Conservation (phyloP, 2,888 invertebrate species). For the Oscheius myriophilus region DNA sequence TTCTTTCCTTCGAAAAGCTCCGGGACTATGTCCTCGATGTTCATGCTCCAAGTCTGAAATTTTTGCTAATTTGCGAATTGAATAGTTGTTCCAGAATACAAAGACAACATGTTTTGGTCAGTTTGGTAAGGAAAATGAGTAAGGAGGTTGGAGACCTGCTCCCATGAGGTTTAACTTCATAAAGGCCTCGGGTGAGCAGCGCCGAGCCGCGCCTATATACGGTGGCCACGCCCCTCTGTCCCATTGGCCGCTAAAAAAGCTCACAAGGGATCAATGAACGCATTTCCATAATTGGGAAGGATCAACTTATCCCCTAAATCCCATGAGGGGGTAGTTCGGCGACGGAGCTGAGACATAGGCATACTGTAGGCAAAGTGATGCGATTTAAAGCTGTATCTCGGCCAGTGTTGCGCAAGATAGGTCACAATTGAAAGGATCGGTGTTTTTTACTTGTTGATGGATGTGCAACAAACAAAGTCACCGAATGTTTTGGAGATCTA, state of each 20-base stretch:
- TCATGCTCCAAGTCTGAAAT: conserved; percentile 44
- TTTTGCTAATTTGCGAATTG: neutral
- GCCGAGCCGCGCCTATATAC: conserved; percentile 27
- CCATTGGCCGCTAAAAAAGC: conserved; percentile 15
- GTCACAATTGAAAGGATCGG: too few species aligned
- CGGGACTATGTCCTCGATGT: conserved; percentile 61
- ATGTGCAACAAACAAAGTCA: too few species aligned
- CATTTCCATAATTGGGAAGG: too few species aligned
- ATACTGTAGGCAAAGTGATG: too few species aligned
- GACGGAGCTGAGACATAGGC: too few species aligned
- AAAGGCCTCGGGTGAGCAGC: conserved; percentile 12
- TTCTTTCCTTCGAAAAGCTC: conserved; percentile 60
- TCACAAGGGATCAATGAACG: too few species aligned
- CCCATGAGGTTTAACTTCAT: conserved; percentile 11
- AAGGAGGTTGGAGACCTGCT: neutral
- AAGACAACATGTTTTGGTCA: neutral
- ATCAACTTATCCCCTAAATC: too few species aligned
- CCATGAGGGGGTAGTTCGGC: too few species aligned
- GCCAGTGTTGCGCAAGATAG: too few species aligned
- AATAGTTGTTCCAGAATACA: neutral
- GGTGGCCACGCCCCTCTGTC: conserved; percentile 24
- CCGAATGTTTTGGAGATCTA: too few species aligned
- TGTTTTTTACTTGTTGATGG: too few species aligned
- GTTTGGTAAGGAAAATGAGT: neutral
- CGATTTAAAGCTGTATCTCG: too few species aligned